Evolutionary conservation across 2,113 vertebrate species (phyloP), one percentile per base, ranked within the genome.

Genomic region (Rutilus rutilus): DNA sequence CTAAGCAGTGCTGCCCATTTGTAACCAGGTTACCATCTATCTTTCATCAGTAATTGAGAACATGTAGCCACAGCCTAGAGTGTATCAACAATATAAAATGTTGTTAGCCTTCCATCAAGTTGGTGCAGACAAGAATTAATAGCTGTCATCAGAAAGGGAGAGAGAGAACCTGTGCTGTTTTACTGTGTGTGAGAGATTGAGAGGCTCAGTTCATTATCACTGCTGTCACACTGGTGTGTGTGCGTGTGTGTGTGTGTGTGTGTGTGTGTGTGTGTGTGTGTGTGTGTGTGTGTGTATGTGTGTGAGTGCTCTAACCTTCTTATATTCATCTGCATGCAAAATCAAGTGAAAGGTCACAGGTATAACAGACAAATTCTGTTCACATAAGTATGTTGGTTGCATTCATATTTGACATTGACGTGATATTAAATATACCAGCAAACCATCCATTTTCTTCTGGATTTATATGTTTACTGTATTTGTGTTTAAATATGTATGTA

Each of bases 11-110:
- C 82, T 89, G 90, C 88, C 93, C 90, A 93, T 96, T 95, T 94
- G 92, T 93, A 94, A 94, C 92, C 93, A 92, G 93, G 93, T 94
- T 95, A 95, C 90, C 89, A 92, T 91, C 92, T 94, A 95, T 95
- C 93, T 93, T 88, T 92, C 93, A 91, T 90, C 91, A 88, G 90
- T 94, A 93, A 94, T 90, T 93, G 95, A 95, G 92, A 93, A 90
- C 90, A 93, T 90, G 90, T 60, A 92, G 92, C 92, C 93, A 76
- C 75, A 94, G 92, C 90, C 90, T 87, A 86, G 91, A 96, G 88
- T 94, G 95, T 94, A 94, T 94, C 93, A 94, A 88, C 90, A 92
- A 91, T 85, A 93, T 93, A 96, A 95, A 93, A 91, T 92, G 89
- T 86, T 92, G 85, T 94, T 94, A 95, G 90, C 90, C 93, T 95